Percentiles rank a stretch among this genome's conserved stretches.
Conservation (phyloP, 2,113 vertebrate species). For the Leptobrachium leishanense region DNA sequence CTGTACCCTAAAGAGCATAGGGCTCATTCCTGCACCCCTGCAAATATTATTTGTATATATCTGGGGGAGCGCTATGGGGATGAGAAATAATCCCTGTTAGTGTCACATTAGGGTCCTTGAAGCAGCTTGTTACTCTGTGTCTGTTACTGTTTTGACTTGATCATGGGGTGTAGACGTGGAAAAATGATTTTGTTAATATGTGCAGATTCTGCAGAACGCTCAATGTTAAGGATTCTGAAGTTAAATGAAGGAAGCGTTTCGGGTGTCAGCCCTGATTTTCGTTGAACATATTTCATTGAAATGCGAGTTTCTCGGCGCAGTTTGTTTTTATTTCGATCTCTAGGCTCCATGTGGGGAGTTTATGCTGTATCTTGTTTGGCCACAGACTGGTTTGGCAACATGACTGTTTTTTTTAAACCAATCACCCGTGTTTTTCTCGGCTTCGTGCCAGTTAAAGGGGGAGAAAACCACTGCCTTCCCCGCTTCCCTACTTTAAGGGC, state of each 20-base stretch:
- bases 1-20: too few species aligned
- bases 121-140: too few species aligned
- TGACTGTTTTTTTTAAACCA: constrained; percentile 23
- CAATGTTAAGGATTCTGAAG: too few species aligned
- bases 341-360: constrained; percentile 6
- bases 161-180: too few species aligned
- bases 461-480: background rate
- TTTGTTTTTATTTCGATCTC: constrained; percentile 17
- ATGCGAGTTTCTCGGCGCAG: background rate
- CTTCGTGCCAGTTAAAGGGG: constrained; percentile 6
- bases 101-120: too few species aligned
- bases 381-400: constrained; percentile 31
- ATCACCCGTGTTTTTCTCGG: constrained; percentile 9
- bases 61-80: too few species aligned
- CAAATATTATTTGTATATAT: too few species aligned
- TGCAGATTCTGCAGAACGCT: too few species aligned
- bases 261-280: background rate
- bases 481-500: background rate
- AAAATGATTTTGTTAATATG: too few species aligned
- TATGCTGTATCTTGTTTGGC: constrained; percentile 2
- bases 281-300: background rate
- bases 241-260: background rate
- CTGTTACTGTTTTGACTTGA: too few species aligned
- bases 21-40: too few species aligned
- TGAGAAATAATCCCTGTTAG: too few species aligned